phyloP scores from a whole-genome alignment of 2,888 invertebrate species.

The Chymomyza caudatula region DNA sequence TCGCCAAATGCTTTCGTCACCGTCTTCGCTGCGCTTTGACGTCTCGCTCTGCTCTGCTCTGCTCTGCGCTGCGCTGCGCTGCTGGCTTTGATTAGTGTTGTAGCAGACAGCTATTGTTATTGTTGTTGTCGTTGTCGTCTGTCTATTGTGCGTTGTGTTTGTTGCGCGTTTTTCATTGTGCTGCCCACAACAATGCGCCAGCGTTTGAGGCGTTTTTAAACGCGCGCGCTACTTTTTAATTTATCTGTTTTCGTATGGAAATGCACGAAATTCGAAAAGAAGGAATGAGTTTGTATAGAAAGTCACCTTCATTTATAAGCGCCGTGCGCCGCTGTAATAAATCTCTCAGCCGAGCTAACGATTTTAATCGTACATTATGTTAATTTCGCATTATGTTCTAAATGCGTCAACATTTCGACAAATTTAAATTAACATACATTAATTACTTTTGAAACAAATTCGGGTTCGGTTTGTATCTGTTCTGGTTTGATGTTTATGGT shows the following conservation, averaged over 20 bases:
- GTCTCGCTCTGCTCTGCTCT: slow-evolving; percentile 26
- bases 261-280: background rate
- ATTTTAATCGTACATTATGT: slow-evolving; percentile 39
- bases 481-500: slow-evolving; percentile 6
- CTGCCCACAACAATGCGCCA: slow-evolving; percentile 45
- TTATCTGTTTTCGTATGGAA: background rate
- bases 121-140: slow-evolving; percentile 21
- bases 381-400: slow-evolving; percentile 41
- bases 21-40: slow-evolving; percentile 36
- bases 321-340: slow-evolving; percentile 32
- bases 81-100: slow-evolving; percentile 15
- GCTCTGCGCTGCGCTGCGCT: too few species aligned
- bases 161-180: slow-evolving; percentile 39
- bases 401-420: slow-evolving; percentile 15
- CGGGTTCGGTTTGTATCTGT: background rate
- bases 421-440: slow-evolving; percentile 31
- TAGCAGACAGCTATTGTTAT: slow-evolving; percentile 14
- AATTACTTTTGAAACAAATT: background rate
- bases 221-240: slow-evolving; percentile 36
- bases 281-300: background rate
- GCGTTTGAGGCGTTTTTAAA: slow-evolving; percentile 47
- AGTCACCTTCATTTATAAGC: slow-evolving; percentile 15
- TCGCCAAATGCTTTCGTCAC: slow-evolving; percentile 65
- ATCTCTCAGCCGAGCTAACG: slow-evolving; percentile 24
- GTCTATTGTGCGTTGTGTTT: slow-evolving; percentile 29